A percentile compares a stretch with the other conserved stretches of the same genome.
These are phyloP conservation scores for Meiosimyza platycephala DNA, from an alignment of 2,888 invertebrate genomes.

Conservation along the genomic window DNA sequence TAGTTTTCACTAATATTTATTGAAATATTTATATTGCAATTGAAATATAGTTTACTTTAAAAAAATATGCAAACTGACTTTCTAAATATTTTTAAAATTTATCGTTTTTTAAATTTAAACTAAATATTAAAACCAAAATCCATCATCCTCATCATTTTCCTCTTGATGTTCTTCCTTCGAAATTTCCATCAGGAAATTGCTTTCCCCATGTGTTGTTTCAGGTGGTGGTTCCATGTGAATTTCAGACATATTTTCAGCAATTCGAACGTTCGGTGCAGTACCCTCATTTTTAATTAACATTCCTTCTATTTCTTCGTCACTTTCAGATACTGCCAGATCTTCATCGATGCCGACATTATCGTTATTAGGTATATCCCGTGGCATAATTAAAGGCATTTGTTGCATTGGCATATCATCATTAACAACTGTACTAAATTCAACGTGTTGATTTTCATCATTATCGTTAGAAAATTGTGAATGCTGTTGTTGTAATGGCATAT, in stretches of 20 bases:
- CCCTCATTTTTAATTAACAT: conserved; percentile 53
- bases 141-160: conserved; percentile 57
- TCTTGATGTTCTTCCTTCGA: conserved; percentile 39
- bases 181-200: conserved; percentile 32
- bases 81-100: conserved; percentile 20
- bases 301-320: conserved; percentile 71
- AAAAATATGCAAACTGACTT: too few species aligned
- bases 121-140: conserved; percentile 54
- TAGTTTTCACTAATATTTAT: too few species aligned
- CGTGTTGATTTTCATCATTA: conserved; percentile 53
- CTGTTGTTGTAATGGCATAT: conserved; percentile 43
- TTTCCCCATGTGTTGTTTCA: conserved; percentile 11
- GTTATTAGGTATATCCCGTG: conserved; percentile 59
- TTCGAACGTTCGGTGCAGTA: conserved; percentile 45
- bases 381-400: conserved; percentile 52
- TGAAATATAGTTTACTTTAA: too few species aligned
- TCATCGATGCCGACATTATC: conserved; percentile 75
- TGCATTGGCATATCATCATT: conserved; percentile 43
- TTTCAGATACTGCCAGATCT: conserved; percentile 82
- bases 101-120: neutral
- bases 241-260: conserved; percentile 25
- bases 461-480: conserved; percentile 52
- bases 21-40: too few species aligned
- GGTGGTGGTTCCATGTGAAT: conserved; percentile 18
- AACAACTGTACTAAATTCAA: conserved; percentile 46